Conservation (phyloP, 2,888 invertebrate genomes). For the Euspilapteryx auroguttella region DNA sequence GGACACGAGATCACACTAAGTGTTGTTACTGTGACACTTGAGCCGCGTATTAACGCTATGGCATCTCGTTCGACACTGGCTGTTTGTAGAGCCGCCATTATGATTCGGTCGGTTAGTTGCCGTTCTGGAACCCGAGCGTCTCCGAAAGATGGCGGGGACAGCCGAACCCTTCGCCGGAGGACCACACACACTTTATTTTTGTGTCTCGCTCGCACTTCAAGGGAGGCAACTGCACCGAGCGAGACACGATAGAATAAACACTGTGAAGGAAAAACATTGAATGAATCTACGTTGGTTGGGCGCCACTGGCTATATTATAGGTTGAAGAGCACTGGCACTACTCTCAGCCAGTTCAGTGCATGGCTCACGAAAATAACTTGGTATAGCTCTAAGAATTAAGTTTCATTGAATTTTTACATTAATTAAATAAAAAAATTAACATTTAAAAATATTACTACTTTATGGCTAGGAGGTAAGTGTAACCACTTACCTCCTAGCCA, state of each 20-base stretch:
- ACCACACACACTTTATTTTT: conserved; percentile 51
- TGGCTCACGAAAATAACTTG: not conserved
- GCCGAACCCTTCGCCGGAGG: conserved; percentile 26
- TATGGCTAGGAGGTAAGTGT: no score
- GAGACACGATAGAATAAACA: conserved; percentile 41
- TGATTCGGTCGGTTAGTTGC: conserved; percentile 52
- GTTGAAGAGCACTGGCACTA: conserved; percentile 2
- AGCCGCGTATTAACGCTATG: conserved; percentile 32
- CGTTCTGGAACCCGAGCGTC: conserved; percentile 35
- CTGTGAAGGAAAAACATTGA: conserved; percentile 22
- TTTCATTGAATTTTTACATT: no score
- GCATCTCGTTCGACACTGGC: conserved; percentile 49
- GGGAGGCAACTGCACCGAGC: conserved; percentile 18
- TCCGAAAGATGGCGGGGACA: conserved; percentile 30
- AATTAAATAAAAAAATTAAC: no score
- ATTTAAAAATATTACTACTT: no score
- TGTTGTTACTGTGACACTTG: conserved; percentile 20
- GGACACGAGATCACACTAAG: conserved; percentile 39
- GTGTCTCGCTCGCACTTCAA: conserved; percentile 30
- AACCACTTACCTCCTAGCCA: no score
- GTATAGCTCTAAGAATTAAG: no score
- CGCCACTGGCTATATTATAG: conserved; percentile 18
- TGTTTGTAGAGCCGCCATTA: conserved; percentile 59
- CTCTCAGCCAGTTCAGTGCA: not conserved
- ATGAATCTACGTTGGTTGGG: conserved; percentile 22